Base-by-base conservation (phyloP, 2,888 invertebrate species). In the Caradrina clavipalpis region DNA sequence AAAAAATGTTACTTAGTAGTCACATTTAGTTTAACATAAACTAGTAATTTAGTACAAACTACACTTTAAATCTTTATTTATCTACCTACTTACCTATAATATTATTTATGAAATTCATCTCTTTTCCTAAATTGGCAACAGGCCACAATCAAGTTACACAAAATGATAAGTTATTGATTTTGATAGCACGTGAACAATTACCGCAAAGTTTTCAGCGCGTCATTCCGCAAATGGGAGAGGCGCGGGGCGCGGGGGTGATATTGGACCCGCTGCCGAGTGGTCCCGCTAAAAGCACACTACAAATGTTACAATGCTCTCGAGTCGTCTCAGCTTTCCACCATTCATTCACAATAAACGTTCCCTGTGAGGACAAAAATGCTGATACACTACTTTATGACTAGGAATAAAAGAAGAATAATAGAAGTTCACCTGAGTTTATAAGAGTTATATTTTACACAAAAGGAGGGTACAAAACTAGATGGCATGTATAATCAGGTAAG, bases 221-320 rank as follows among this genome's bases (percentile, higher is more conserved):
- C 81, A 86, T 87, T 88, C 80, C 69, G 70, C 78, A 86, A 88
- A 87, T 86, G 87, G 83, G 70, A 64, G 80, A 73, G 60, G 35
- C 11, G 76, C 11, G 19, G 47, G 26, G 21, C 10, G 26, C 26
- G 22, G 60, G 61, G 80, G 50, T 60, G 80, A 75, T 77, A 84
- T 83, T 75, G 76, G 73, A 78, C 68, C 62, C 68, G 68, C 76
- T 56, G 77, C 56, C 64, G 79, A 84, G 80, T 78, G 80, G 82
- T 73, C 73, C 22, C 76, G 83, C 86, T 86, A 84, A 87, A 88
- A 87, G 88, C 83, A 62, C 81, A 70, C 87, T 79, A 81, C 80
- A 80, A 78, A 77, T 65, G 75, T 76, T 75, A 85, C 87, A 87
- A 84, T 85, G 82, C 85, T 78, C 83, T 78, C 71, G 63, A 81